A percentile compares a stretch with the other conserved stretches of the same genome.
These are phyloP conservation scores for Drosophila malerkotliana DNA, from an alignment of 1,140 invertebrate species.

Conservation along the genomic window DNA sequence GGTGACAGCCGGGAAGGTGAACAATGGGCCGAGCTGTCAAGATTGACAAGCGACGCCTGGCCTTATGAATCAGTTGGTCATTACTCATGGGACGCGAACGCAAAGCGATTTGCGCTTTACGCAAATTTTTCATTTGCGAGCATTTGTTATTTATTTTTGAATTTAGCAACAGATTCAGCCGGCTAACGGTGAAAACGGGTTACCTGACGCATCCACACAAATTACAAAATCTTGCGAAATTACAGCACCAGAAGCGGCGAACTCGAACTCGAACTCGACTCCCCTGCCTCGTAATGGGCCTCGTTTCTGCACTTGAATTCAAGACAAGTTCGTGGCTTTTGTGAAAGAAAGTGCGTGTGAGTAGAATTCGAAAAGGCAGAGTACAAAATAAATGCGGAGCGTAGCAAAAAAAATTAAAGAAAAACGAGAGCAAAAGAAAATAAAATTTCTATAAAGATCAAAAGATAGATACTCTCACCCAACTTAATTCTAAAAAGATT, in stretches of 20 bases:
- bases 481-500: too few relatives aligned
- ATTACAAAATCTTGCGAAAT: constrained; percentile 78
- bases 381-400: constrained; percentile 40
- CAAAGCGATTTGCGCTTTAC: constrained; percentile 57
- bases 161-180: constrained; percentile 63
- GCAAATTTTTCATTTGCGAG: constrained; percentile 32
- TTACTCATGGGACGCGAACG: constrained; percentile 64
- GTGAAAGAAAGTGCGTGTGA: constrained; percentile 70
- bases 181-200: constrained; percentile 64
- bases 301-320: constrained; percentile 54
- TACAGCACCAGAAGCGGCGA: constrained; percentile 47
- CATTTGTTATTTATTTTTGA: constrained; percentile 75
- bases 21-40: constrained; percentile 73
- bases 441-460: not conserved
- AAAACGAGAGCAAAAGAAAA: constrained; percentile 22
- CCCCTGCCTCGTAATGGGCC: constrained; percentile 17
- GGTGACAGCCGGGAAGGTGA: constrained; percentile 6
- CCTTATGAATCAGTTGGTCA: constrained; percentile 63
- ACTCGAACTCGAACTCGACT: constrained; percentile 6
- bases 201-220: constrained; percentile 67
- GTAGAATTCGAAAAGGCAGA: constrained; percentile 54
- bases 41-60: constrained; percentile 50
- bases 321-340: constrained; percentile 45
- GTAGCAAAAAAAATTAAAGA: constrained; percentile 23
- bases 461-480: not conserved